Base-by-base conservation (phyloP, 1,140 invertebrate genomes). In the Plectrocnemia conspersa region DNA sequence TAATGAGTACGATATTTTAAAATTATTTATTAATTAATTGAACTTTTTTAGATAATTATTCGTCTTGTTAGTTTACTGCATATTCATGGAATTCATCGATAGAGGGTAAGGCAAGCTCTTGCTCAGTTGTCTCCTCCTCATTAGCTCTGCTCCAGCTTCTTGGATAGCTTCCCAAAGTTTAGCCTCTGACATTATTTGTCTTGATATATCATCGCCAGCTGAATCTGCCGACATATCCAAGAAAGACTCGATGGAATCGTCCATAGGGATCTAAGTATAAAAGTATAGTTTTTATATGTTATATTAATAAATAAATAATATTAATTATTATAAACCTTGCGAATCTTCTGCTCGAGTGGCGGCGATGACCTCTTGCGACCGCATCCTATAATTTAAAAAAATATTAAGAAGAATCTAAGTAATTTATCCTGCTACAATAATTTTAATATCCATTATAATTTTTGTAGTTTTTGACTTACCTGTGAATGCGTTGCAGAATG, bases 161-260 rank as follows among this genome's bases (percentile, higher is more conserved):
- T 87, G 84, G 32, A 87, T 82, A 1, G 84, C 84, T 63, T 88
- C 85, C 77, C 82, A 86, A 5, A 86, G 73, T 65, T 86, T 86
- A 0, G 85, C 84, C 69, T 87, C 84, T 0, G 83, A 84, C 64
- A 87, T 75, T 6, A 87, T 86, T 66, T 88, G 84, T 40, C 84
- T 76, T 36, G 82, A 84, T 0, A 87, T 70, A 56, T 88, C 85
- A 50, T 85, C 84, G 0, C 86, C 79, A 2, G 82, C 79, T 5
- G 82, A 80, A 58, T 86, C 84, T 0, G 80, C 78, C 61, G 79
- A 81, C 29, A 83, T 69, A 50, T 85, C 84, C 48, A 84, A 67
- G 2, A 84, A 66, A 32, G 81, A 76, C 29, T 75, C 79, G 24
- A 85, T 69, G 1, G 77, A 72, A 48, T 86, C 83, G 3, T 84